Conservation (phyloP, 1,140 invertebrate species). For the Drosophila biarmipes region DNA sequence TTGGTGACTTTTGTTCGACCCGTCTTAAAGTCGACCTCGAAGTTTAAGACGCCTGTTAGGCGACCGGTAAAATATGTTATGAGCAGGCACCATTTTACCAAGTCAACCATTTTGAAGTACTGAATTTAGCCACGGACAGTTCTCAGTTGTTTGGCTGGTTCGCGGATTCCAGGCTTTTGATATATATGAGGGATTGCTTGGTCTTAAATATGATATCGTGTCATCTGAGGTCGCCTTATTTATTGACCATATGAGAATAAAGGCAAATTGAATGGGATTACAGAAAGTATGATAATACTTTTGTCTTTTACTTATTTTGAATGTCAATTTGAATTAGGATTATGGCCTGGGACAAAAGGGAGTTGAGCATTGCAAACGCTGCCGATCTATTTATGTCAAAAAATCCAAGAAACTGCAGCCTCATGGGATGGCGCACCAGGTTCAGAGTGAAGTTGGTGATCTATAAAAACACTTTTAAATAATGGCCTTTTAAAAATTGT, state of each 20-base stretch:
- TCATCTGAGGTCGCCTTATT: too few species aligned
- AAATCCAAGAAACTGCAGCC: not conserved
- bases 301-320: too few species aligned
- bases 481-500: too few species aligned
- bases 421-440: slow-evolving; percentile 18
- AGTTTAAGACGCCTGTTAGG: slow-evolving; percentile 41
- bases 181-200: not conserved
- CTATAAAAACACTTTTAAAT: not conserved
- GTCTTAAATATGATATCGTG: slow-evolving; percentile 1
- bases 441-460: slow-evolving; percentile 17
- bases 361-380: not conserved
- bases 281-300: too few species aligned
- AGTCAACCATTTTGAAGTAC: slow-evolving; percentile 29
- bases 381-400: slow-evolving; percentile 2
- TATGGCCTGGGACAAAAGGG: slow-evolving; percentile 13
- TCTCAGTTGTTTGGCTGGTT: too few species aligned
- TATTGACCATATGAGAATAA: too few species aligned
- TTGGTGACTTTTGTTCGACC: slow-evolving; percentile 9
- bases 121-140: too few species aligned
- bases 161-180: too few species aligned
- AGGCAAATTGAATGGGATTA: too few species aligned
- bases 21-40: slow-evolving; percentile 41
- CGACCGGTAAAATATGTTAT: slow-evolving; percentile 33
- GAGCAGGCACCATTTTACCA: slow-evolving; percentile 25
- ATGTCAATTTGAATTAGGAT: slow-evolving; percentile 44